Conservation (phyloP, 2,797 vertebrate genomes). For the Gadopsis bispinosus region DNA sequence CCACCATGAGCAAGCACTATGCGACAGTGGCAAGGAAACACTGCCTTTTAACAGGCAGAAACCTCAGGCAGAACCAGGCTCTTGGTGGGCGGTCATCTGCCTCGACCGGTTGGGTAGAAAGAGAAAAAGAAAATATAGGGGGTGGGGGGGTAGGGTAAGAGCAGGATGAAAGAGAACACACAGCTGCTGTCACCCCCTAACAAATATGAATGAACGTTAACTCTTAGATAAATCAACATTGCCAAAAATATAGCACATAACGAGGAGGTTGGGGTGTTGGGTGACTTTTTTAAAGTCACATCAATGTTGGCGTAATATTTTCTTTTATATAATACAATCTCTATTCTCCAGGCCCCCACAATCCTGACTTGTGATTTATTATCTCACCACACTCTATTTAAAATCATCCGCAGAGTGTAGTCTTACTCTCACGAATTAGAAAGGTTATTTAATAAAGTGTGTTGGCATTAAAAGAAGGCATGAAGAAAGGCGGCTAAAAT, state of each 20-base stretch:
- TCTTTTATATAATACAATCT: not conserved
- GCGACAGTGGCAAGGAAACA: no score
- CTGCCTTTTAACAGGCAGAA: no score
- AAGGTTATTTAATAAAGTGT: slow-evolving; percentile 13
- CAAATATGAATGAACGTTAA: not conserved
- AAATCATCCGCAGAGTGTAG: not conserved
- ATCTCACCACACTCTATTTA: slow-evolving; percentile 8
- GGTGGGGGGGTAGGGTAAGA: no score
- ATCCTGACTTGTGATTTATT: slow-evolving; percentile 15
- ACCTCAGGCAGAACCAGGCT: no score
- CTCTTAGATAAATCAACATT: not conserved
- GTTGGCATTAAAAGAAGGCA: slow-evolving; percentile 20
- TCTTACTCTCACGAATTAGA: not conserved
- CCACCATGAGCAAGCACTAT: no score
- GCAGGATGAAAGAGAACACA: no score
- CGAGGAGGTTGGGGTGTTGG: no score
- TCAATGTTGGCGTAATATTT: not conserved
- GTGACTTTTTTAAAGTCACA: not conserved
- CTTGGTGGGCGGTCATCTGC: no score
- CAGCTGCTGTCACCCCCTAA: not conserved
- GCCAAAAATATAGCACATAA: not conserved
- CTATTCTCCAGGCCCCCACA: not conserved
- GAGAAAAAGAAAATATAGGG: no score
- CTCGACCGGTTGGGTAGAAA: no score
- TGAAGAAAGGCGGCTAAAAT: not conserved